Conservation (phyloP, 1,140 invertebrate genomes). For the Centruroides sculpturatus region DNA sequence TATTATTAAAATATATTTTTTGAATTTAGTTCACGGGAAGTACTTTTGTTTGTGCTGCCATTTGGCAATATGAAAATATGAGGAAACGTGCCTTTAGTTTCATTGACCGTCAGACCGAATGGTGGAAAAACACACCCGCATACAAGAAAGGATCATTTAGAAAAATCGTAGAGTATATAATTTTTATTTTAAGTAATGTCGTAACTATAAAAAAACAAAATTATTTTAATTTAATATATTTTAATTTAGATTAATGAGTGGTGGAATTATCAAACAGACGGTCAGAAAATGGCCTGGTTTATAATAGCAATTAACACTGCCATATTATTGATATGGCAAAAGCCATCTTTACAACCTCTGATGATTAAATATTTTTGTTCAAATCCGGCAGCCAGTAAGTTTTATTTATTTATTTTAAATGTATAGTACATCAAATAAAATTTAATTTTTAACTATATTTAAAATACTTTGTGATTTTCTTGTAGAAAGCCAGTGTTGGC, state of each 20-base stretch:
- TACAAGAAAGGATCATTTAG: conserved; percentile 24
- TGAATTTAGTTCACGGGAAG: conserved; percentile 49
- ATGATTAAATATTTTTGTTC: conserved; percentile 80
- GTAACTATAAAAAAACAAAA: not conserved
- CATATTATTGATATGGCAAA: conserved; percentile 69
- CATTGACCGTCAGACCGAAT: conserved; percentile 17
- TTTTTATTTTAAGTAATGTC: conserved; percentile 5
- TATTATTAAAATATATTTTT: too few relatives aligned
- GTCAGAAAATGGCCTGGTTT: conserved; percentile 60
- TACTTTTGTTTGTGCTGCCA: conserved; percentile 54
- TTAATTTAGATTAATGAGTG: conserved; percentile 40
- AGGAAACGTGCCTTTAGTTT: conserved; percentile 36
- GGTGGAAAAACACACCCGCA: conserved; percentile 33
- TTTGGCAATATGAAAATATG: conserved; percentile 79
- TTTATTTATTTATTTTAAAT: too few relatives aligned
- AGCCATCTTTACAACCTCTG: conserved; percentile 48
- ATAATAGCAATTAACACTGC: conserved; percentile 61
- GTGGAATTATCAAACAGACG: conserved; percentile 58
- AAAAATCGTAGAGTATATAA: not conserved
- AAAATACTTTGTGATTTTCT: conserved; percentile 1
- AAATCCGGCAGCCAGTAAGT: conserved; percentile 55
- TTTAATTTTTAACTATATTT: conserved; percentile 15
- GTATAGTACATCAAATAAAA: not conserved
- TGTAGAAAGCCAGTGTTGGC: conserved; percentile 53
- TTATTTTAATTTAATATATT: conserved; percentile 30